Percentiles rank a stretch among this genome's conserved stretches.
These are phyloP conservation scores for Brachyrhaphis roseni DNA, from an alignment of 2,797 vertebrate genomes.

Conservation along the genomic window DNA sequence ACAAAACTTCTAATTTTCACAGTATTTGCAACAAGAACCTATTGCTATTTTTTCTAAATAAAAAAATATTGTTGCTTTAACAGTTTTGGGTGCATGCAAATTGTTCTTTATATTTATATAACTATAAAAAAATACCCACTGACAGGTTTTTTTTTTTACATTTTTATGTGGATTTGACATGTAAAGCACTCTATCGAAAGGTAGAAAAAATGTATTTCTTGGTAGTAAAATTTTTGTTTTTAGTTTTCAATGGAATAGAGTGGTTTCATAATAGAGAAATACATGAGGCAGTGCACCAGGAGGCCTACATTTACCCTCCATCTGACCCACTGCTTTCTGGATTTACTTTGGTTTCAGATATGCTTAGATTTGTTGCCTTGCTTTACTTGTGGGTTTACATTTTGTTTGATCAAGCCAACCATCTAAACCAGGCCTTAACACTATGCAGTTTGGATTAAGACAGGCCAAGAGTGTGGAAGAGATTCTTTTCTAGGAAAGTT, in stretches of 20 bases:
- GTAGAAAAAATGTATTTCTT: background rate
- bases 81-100: background rate
- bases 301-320: background rate
- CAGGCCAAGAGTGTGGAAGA: background rate
- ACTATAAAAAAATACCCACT: background rate
- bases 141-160: background rate
- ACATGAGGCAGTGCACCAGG: background rate
- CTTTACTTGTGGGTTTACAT: conserved; percentile 1
- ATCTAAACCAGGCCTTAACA: background rate
- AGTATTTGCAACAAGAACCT: conserved; percentile 8
- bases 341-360: background rate
- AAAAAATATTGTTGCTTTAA: no score
- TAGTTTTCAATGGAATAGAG: background rate
- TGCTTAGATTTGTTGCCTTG: background rate
- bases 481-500: background rate
- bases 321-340: background rate
- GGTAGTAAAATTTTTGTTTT: background rate
- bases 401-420: background rate
- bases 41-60: conserved; percentile 5
- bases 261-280: background rate
- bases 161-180: background rate
- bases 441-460: background rate
- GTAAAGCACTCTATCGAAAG: background rate
- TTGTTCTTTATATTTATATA: background rate
- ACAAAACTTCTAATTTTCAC: conserved; percentile 62